These are phyloP conservation scores for Saimiri boliviensis DNA, from an alignment of 2,113 vertebrate species.

Conservation along the genomic window DNA sequence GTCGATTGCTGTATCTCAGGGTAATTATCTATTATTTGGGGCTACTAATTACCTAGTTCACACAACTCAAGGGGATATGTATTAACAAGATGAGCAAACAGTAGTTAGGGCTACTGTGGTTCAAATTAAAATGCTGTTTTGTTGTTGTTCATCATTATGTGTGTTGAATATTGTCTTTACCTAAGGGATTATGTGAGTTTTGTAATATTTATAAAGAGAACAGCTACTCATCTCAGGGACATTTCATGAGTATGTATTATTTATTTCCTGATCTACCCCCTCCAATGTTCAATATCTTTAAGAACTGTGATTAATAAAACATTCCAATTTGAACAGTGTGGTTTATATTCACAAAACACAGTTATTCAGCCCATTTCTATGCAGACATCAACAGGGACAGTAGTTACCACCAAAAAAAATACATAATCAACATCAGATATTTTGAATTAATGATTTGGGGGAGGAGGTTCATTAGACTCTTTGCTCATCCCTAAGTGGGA, in stretches of 20 bases:
- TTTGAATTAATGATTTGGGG: conserved; percentile 68
- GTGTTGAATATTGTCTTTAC: conserved; percentile 82
- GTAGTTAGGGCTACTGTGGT: conserved; percentile 55
- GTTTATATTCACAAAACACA: conserved; percentile 78
- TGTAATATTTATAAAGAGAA: conserved; percentile 88
- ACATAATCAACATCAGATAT: conserved; percentile 54
- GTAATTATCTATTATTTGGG: conserved; percentile 26
- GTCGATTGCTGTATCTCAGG: background rate
- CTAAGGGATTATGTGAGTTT: conserved; percentile 81
- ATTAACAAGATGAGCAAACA: conserved; percentile 50
- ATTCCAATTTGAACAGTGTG: conserved; percentile 81
- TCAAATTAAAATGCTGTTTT: conserved; percentile 83
- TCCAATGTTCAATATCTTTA: conserved; percentile 83
- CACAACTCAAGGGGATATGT: background rate
- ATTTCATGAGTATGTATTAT: conserved; percentile 86
- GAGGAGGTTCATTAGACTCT: conserved; percentile 73
- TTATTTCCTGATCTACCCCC: conserved; percentile 84
- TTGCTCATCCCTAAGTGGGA: conserved; percentile 59
- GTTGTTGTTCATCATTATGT: conserved; percentile 82
- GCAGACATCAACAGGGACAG: conserved; percentile 72
- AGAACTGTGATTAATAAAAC: conserved; percentile 87
- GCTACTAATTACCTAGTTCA: conserved; percentile 24
- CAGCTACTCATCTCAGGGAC: conserved; percentile 83
- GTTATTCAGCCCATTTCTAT: conserved; percentile 79
- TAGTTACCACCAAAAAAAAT: conserved; percentile 59